Percentiles rank a stretch among this genome's conserved stretches.
Evolutionary conservation across 2,888 invertebrate genomes (phyloP).

Genomic region (Himalopsyche tibetana): DNA sequence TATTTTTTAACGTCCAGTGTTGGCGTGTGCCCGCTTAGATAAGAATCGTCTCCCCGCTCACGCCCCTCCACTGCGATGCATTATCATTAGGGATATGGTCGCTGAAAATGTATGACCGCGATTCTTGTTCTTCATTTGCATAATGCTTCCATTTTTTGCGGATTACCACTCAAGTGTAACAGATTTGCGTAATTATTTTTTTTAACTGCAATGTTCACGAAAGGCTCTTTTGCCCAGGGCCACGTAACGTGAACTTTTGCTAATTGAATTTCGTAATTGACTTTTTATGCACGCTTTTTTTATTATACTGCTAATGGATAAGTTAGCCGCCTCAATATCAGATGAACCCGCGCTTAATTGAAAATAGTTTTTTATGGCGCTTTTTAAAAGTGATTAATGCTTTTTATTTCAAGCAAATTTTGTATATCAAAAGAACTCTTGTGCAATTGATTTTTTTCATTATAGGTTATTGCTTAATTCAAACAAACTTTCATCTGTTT

Average conservation of each 20-base stretch:
- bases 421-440: not conserved
- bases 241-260: constrained; percentile 8
- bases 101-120: constrained; percentile 38
- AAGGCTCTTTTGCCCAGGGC: constrained; percentile 9
- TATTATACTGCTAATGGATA: constrained; percentile 14
- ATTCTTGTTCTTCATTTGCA: constrained; percentile 44
- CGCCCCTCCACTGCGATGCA: not conserved
- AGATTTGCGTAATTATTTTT: constrained; percentile 44
- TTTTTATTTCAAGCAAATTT: not conserved
- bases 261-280: constrained; percentile 44
- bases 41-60: not conserved
- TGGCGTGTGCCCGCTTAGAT: constrained; percentile 6
- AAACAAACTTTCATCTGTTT: too few species aligned
- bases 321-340: not conserved
- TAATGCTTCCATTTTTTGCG: constrained; percentile 45
- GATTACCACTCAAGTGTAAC: constrained; percentile 46
- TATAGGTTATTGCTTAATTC: too few species aligned
- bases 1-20: not conserved
- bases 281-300: constrained; percentile 41
- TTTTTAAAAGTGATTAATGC: constrained; percentile 18
- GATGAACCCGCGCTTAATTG: constrained; percentile 10
- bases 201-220: constrained; percentile 26
- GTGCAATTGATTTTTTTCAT: too few species aligned
- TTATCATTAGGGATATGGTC: constrained; percentile 35
- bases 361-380: constrained; percentile 5